Conservation (phyloP, 2,888 invertebrate species). For the Lypha dubia region DNA sequence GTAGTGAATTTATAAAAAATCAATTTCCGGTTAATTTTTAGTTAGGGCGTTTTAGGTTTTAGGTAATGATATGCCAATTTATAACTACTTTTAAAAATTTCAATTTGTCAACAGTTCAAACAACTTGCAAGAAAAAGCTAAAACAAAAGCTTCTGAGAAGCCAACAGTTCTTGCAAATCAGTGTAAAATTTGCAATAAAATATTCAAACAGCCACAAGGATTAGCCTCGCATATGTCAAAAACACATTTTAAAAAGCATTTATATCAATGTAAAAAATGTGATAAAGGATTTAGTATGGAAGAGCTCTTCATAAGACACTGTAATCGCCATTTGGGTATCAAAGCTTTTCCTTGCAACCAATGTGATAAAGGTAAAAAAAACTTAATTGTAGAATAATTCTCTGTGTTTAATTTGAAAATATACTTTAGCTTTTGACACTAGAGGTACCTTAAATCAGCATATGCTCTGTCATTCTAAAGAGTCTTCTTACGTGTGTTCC, state of each 20-base stretch:
- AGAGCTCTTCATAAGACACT: slow-evolving; percentile 42
- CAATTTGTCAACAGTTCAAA: slow-evolving; percentile 7
- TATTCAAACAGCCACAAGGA: slow-evolving; percentile 35
- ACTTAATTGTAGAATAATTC: background rate
- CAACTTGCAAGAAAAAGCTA: background rate
- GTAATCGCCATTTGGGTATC: slow-evolving; percentile 48
- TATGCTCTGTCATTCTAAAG: slow-evolving; percentile 84
- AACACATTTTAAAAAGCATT: slow-evolving; percentile 35
- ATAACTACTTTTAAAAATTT: too few species aligned
- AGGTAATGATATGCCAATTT: too few species aligned
- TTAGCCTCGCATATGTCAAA: slow-evolving; percentile 75
- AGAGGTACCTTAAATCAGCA: slow-evolving; percentile 84
- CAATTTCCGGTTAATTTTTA: too few species aligned
- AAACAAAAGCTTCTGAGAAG: too few species aligned
- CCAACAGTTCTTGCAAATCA: background rate
- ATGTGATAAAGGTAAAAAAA: slow-evolving; percentile 45
- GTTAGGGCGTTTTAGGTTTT: too few species aligned
- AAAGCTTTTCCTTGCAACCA: slow-evolving; percentile 34
- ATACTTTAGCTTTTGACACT: slow-evolving; percentile 36
- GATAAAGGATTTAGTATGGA: slow-evolving; percentile 48
- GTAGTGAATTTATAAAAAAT: too few species aligned
- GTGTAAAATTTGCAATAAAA: slow-evolving; percentile 73
- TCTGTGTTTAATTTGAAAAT: background rate
- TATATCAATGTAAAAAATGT: slow-evolving; percentile 82
- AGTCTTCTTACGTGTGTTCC: slow-evolving; percentile 85